Evolutionary conservation across 2,888 invertebrate species (phyloP), one percentile per base, ranked within the genome.

Genomic region (Drosophila aldrichi): DNA sequence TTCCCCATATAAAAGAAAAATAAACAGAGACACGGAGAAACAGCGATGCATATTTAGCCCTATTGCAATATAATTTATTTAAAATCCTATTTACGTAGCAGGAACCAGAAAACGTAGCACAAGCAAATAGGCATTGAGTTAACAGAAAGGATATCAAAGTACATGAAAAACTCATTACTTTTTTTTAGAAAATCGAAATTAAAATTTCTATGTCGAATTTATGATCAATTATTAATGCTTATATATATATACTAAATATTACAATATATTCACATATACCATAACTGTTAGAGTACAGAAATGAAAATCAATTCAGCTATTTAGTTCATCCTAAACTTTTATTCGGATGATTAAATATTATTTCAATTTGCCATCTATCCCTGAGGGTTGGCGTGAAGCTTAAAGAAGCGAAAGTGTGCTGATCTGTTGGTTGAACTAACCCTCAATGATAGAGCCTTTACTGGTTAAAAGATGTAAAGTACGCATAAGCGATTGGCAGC

Each of bases 51-150:
- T 64, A 74, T 78, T 73, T 76, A 74, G 74, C 80, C 82, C 86
- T 82, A 85, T 75, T 69, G 70, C 72, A 65, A 73, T 75, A 88
- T 84, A 79, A 86, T 82, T 88, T 88, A 88, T 88, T 89, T 82
- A 89, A 88, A 88, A 80, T 86, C 86, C 76, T 81, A 82, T 86
- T 86, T 79, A 62, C 74, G 48, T 43, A 57, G 72, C 68, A 64
- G 64, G 61, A 59, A 60, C 70, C 69, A 62, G 64, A 57, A 59
- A 60, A 49, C 68, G 56, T 32, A 34, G 12, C 32, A 29, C 40
- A 25, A 16, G 40, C 14, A 10, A 40, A 58, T 54, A 32, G 32
- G 10, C 7, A 34, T 20, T 0, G 29, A 40, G 12, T 29, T 48
- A 3, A n/a, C 32, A 65, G 41, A 40, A 49, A 22, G n/a, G 9